Evolutionary conservation across 2,888 invertebrate species (phyloP).

Genomic region (Clusia tigrina): DNA sequence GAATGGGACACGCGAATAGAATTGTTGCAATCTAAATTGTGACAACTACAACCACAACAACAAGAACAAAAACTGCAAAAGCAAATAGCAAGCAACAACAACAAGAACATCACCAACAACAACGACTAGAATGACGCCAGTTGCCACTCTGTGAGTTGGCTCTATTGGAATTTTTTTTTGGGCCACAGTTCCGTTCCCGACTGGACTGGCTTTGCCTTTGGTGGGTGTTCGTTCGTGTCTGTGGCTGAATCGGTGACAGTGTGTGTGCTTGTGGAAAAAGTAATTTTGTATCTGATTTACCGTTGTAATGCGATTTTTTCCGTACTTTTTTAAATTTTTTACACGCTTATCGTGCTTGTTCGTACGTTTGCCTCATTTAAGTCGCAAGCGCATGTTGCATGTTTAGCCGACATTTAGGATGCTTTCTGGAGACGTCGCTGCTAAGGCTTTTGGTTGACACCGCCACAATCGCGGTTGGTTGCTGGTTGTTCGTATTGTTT

Average conservation of each 20-base stretch:
- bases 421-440: slow-evolving; percentile 6
- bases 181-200: too few relatives aligned
- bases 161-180: not conserved
- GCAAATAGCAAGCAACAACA: not conserved
- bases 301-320: not conserved
- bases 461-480: too few relatives aligned
- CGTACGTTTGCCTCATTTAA: not conserved
- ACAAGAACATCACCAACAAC: too few relatives aligned
- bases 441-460: not conserved
- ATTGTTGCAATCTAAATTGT: slow-evolving; percentile 31
- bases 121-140: too few relatives aligned
- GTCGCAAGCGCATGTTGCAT: slow-evolving; percentile 16
- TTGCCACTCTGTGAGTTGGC: too few relatives aligned
- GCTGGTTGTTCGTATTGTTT: not conserved
- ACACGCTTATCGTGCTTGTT: not conserved
- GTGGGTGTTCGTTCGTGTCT: too few relatives aligned
- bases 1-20: slow-evolving; percentile 35
- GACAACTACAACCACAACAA: slow-evolving; percentile 7
- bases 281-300: not conserved
- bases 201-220: too few relatives aligned
- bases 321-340: not conserved
- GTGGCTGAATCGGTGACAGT: too few relatives aligned
- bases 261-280: not conserved
- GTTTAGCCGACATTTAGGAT: slow-evolving; percentile 24
- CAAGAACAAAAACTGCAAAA: not conserved